Conservation (phyloP, 1,140 invertebrate genomes). For the Bicyclus anynana region DNA sequence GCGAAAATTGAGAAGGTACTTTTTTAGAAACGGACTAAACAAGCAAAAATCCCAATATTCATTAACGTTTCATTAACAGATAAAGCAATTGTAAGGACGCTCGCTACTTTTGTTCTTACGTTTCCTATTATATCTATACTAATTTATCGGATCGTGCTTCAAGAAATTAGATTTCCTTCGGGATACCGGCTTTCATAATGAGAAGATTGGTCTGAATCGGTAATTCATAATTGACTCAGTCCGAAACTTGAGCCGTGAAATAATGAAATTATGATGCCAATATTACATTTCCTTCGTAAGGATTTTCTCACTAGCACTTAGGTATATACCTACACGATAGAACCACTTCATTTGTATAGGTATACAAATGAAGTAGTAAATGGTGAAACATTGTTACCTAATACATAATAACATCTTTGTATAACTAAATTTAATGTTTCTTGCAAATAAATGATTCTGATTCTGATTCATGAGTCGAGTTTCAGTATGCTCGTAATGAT, state of each 20-base stretch:
- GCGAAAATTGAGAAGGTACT: background rate
- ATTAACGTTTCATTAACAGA: constrained; percentile 1
- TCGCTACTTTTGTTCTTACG: constrained; percentile 15
- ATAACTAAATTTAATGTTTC: no score
- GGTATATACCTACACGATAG: no score
- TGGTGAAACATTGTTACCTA: no score
- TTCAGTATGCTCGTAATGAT: no score
- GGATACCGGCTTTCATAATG: constrained; percentile 22
- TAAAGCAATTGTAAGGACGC: constrained; percentile 3
- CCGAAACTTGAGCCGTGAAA: constrained; percentile 12
- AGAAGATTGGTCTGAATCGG: constrained; percentile 24
- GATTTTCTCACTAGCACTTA: no score
- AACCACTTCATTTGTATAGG: no score
- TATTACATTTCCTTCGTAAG: background rate
- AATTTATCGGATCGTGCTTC: constrained; percentile 23
- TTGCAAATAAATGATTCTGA: no score
- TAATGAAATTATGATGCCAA: constrained; percentile 4
- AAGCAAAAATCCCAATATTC: background rate
- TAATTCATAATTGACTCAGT: constrained; percentile 27
- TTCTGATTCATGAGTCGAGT: no score
- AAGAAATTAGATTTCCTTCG: constrained; percentile 27
- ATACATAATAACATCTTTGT: no score
- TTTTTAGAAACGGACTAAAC: background rate
- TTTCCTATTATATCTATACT: constrained; percentile 23
- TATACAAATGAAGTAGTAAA: no score